phyloP scores from a whole-genome alignment of 1,140 invertebrate genomes.

The Vollenhovia emeryi region DNA sequence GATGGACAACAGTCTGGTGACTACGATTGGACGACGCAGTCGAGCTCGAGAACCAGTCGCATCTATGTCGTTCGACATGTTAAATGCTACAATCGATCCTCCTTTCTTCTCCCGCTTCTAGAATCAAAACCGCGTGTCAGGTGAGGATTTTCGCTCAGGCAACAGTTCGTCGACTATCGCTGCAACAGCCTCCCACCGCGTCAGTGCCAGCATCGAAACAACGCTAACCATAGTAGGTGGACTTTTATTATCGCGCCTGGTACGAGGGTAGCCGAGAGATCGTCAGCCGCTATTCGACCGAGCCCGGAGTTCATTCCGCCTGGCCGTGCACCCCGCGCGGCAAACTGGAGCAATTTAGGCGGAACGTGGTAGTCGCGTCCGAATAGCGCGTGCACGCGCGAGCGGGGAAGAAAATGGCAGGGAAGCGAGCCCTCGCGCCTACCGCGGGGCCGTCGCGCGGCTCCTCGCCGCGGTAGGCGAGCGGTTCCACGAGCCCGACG shows the following conservation, averaged over 20 bases:
- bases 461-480: no score
- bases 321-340: neutral
- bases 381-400: neutral
- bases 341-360: constrained; percentile 33
- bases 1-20: neutral
- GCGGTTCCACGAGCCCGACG: no score
- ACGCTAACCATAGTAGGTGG: neutral
- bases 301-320: neutral
- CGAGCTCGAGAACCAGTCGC: neutral
- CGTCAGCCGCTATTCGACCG: neutral
- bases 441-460: neutral
- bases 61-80: neutral
- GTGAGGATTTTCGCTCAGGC: neutral
- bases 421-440: neutral
- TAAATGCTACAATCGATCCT: neutral
- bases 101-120: neutral
- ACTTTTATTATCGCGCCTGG: neutral
- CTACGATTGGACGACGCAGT: neutral
- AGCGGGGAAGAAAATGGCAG: neutral
- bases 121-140: neutral
- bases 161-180: neutral
- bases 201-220: neutral
- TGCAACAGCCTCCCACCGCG: neutral
- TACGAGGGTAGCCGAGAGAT: neutral
- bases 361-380: neutral